Base-by-base conservation (phyloP, 2,888 invertebrate genomes). In the Itoplectis maculator region DNA sequence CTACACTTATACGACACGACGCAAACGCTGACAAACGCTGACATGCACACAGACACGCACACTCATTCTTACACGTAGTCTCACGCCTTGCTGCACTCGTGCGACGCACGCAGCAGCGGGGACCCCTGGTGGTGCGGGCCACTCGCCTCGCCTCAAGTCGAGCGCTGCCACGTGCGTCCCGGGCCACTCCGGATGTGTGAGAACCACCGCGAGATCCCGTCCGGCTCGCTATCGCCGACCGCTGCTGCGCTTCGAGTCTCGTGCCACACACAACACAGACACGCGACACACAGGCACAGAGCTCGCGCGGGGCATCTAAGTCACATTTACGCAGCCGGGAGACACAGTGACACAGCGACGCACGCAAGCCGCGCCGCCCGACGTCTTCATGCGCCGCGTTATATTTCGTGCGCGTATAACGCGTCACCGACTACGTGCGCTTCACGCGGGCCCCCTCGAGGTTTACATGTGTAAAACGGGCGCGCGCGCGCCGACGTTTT, bases 121-220 rank as follows among this genome's bases (percentile, higher is more conserved):
- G 40, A 8, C 13, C 35, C 47, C 20, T 47, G 35, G 59, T 18
- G 59, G n/a, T n/a, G n/a, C n/a, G n/a, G n/a, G n/a, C n/a, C n/a
- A n/a, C n/a, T n/a, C 42, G 69, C 37, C 42, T 40, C 51, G 54
- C 63, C 63, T 11, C 18, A 35, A 72, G 70, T 56, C 61, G 20
- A n/a, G 35, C 4, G 63, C 7, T 42, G 35, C 72, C 81, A 18
- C 49, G 72, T 65, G 66, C 72, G 68, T 49, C 69, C n/a, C n/a
- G n/a, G 59, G 56, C 56, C 69, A 74, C 78, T 82, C 74, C 74
- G 78, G 66, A 81, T 81, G 81, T 65, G 74, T 74, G 78, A 78
- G 81, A 74, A 63, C 40, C 63, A 40, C 40, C 63, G 20, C 63
- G 63, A 73, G 76, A 29, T 5, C 3, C 2, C 29, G 29, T n/a